A percentile compares a stretch with the other conserved stretches of the same genome.
Evolutionary conservation across 1,140 invertebrate species (phyloP).

Genomic region (Platyura marginata): DNA sequence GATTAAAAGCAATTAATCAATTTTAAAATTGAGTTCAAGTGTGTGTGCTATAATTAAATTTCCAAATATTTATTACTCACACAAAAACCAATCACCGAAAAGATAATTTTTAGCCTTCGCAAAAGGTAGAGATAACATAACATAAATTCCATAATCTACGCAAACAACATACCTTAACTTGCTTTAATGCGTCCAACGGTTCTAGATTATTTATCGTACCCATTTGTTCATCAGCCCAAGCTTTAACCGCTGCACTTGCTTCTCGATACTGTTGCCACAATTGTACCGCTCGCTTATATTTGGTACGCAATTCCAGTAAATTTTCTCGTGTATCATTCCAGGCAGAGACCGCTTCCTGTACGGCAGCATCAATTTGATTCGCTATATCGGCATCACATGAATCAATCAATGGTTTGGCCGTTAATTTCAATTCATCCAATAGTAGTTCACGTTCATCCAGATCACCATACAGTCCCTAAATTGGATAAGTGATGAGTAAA

Average conservation of each 20-base stretch:
- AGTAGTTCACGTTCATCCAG: conserved; percentile 45
- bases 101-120: no score
- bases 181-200: conserved; percentile 15
- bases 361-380: conserved; percentile 44
- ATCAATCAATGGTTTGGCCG: conserved; percentile 47
- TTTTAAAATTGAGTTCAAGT: no score
- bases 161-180: not conserved
- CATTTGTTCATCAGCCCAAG: conserved; percentile 48
- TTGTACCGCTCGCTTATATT: conserved; percentile 52
- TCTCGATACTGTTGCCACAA: conserved; percentile 60
- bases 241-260: conserved; percentile 49
- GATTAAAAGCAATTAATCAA: no score
- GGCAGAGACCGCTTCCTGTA: conserved; percentile 51
- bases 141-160: no score
- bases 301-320: conserved; percentile 49
- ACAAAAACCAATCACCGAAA: no score
- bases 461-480: conserved; percentile 41
- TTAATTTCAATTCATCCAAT: conserved; percentile 42
- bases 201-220: conserved; percentile 19
- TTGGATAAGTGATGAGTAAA: no score
- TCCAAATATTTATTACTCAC: no score
- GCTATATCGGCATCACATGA: conserved; percentile 46
- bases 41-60: no score
- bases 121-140: no score
- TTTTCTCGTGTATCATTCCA: conserved; percentile 56